Percentiles rank a stretch among this genome's conserved stretches.
Evolutionary conservation across 2,797 vertebrate species (phyloP).

Genomic region (Squalus acanthias): DNA sequence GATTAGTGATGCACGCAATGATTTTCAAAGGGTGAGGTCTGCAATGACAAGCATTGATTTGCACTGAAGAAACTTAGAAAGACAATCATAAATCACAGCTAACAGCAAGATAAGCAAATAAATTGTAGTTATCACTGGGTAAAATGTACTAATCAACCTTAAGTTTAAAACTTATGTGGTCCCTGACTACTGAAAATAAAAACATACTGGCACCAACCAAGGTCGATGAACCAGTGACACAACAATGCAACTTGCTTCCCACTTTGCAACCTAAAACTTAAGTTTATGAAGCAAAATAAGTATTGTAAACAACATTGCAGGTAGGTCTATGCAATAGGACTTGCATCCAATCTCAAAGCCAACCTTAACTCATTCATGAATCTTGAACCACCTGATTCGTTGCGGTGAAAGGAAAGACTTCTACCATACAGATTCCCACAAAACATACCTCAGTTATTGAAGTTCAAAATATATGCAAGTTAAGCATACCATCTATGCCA

Average conservation of each 20-base stretch:
- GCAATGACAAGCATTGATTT: background rate
- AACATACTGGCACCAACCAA: background rate
- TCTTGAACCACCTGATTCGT: background rate
- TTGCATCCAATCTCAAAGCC: too few relatives aligned
- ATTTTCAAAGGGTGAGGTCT: background rate
- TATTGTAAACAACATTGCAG: background rate
- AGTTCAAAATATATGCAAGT: background rate
- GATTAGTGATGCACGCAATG: background rate
- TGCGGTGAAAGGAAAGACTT: background rate
- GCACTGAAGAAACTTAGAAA: background rate
- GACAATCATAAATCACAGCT: background rate
- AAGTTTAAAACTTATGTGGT: background rate
- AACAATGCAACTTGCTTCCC: background rate
- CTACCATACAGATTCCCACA: background rate
- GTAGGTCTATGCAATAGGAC: background rate
- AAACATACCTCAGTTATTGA: background rate
- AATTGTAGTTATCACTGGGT: background rate
- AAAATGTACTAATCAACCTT: background rate
- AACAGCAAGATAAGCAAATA: constrained; percentile 13
- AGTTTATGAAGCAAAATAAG: background rate
- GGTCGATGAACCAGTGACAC: background rate
- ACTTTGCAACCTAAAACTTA: background rate
- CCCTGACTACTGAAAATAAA: background rate
- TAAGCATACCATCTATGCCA: background rate
- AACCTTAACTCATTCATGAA: background rate